Conservation (phyloP, 2,113 vertebrate species). For the Callipepla californica region DNA sequence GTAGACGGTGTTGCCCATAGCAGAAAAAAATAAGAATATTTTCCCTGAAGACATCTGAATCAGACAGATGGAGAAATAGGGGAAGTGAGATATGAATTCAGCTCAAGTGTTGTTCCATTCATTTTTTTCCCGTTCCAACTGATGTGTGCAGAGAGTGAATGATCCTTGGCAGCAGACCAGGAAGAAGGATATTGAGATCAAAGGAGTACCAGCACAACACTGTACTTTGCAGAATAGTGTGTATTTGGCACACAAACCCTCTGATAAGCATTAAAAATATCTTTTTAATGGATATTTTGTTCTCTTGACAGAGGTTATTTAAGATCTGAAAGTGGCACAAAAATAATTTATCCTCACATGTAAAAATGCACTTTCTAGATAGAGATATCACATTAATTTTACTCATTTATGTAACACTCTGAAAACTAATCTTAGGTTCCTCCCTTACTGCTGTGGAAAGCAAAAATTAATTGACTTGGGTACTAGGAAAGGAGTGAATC, state of each 20-base stretch:
- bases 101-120: slow-evolving; percentile 34
- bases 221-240: slow-evolving; percentile 48
- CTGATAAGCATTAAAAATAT: slow-evolving; percentile 71
- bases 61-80: not conserved
- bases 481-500: slow-evolving; percentile 42
- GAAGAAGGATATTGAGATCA: slow-evolving; percentile 64
- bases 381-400: slow-evolving; percentile 59
- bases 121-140: slow-evolving; percentile 13
- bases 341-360: slow-evolving; percentile 55
- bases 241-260: slow-evolving; percentile 61
- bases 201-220: slow-evolving; percentile 55
- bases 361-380: slow-evolving; percentile 49
- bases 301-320: slow-evolving; percentile 57
- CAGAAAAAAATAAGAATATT: not conserved
- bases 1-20: not conserved
- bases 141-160: slow-evolving; percentile 39
- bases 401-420: slow-evolving; percentile 49
- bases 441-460: slow-evolving; percentile 38
- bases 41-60: slow-evolving; percentile 9
- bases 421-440: slow-evolving; percentile 57
- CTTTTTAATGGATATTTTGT: slow-evolving; percentile 70
- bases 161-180: slow-evolving; percentile 71
- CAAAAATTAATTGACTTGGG: slow-evolving; percentile 35
- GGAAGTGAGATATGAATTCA: slow-evolving; percentile 37
- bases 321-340: slow-evolving; percentile 62